Evolutionary conservation across 2,797 vertebrate genomes (phyloP).

Genomic region (Anabacerthia variegaticeps): DNA sequence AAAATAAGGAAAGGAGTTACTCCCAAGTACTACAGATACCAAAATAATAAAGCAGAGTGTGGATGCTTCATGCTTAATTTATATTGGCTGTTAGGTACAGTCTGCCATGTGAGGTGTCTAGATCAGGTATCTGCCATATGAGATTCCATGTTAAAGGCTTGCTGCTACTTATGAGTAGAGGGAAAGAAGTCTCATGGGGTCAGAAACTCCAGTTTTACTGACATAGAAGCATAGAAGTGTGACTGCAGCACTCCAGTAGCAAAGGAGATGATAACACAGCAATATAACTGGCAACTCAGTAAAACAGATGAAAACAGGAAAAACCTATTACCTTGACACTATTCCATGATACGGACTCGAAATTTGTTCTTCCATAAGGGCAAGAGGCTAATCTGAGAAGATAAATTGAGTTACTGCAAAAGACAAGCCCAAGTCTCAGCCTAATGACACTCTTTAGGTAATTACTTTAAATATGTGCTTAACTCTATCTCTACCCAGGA

Average conservation of each 20-base stretch:
- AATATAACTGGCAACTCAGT: neutral
- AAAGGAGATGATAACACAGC: neutral
- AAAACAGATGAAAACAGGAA: neutral
- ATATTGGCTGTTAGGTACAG: neutral
- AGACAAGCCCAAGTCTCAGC: neutral
- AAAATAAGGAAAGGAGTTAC: neutral
- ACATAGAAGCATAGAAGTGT: neutral
- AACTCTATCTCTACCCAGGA: neutral
- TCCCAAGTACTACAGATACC: neutral
- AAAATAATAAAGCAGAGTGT: neutral
- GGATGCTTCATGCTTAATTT: neutral
- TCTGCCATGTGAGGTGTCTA: neutral
- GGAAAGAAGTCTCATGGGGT: neutral
- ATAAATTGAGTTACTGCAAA: neutral
- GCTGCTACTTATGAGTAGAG: neutral
- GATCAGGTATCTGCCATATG: neutral
- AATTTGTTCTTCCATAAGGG: neutral
- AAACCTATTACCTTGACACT: neutral
- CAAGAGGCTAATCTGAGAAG: neutral
- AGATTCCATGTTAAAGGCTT: neutral
- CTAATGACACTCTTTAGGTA: neutral
- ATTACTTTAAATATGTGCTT: neutral
- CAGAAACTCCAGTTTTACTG: neutral
- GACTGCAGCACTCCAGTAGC: neutral
- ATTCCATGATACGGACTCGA: neutral